phyloP scores from a whole-genome alignment of 2,888 invertebrate species.

The Lamproptera curius region DNA sequence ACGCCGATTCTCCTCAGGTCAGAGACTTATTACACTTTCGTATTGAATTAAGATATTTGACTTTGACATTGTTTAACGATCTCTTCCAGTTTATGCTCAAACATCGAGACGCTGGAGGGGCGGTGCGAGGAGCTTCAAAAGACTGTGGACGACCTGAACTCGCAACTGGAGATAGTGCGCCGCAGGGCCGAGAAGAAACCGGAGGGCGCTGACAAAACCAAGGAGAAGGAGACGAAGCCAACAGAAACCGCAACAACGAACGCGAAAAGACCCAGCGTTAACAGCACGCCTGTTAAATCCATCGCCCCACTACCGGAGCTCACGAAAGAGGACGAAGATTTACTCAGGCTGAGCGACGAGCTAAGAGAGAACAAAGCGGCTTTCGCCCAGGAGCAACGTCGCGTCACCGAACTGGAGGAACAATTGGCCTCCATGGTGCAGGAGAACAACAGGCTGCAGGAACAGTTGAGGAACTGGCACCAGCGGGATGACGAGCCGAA shows the following conservation, averaged over 20 bases:
- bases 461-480: constrained; percentile 81
- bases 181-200: constrained; percentile 77
- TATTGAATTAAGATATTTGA: too few species aligned
- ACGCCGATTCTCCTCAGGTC: too few species aligned
- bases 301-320: constrained; percentile 66
- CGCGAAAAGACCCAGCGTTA: constrained; percentile 42
- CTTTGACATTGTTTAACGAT: too few species aligned
- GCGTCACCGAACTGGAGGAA: constrained; percentile 86
- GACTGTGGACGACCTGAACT: constrained; percentile 85
- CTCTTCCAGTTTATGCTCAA: constrained; percentile 83
- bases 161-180: constrained; percentile 78
- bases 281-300: constrained; percentile 54
- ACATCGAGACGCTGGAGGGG: constrained; percentile 87
- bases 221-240: constrained; percentile 54
- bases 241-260: constrained; percentile 38
- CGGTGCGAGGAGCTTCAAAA: constrained; percentile 91
- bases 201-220: constrained; percentile 60
- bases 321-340: constrained; percentile 72
- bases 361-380: constrained; percentile 83
- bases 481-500: constrained; percentile 86
- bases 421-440: constrained; percentile 84
- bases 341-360: constrained; percentile 81
- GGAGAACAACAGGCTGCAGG: constrained; percentile 84
- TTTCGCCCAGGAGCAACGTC: constrained; percentile 83
- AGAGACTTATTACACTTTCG: too few species aligned